phyloP scores from a whole-genome alignment of 2,113 vertebrate genomes.

The Thamnophis sirtalis region DNA sequence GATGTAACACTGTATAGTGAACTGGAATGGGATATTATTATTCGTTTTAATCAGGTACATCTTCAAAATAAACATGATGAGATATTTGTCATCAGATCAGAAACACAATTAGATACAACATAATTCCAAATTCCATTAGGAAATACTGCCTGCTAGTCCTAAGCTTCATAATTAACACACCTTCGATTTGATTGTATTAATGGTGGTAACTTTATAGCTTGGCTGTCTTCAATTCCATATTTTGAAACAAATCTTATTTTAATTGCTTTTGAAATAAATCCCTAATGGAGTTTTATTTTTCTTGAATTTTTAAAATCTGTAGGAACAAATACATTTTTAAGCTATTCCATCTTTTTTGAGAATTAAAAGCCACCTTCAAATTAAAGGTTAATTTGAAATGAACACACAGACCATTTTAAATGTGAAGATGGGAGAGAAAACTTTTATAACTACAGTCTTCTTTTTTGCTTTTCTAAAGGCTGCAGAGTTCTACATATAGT shows the following conservation, averaged over 20 bases:
- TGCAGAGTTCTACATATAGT: neutral
- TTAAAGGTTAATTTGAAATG: neutral
- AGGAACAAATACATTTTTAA: neutral
- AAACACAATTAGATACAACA: neutral
- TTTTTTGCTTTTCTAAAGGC: neutral
- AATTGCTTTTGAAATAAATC: neutral
- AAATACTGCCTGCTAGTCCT: neutral
- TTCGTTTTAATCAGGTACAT: neutral
- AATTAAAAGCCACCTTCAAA: neutral
- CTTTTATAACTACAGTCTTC: neutral
- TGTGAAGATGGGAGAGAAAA: neutral
- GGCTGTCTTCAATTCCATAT: neutral
- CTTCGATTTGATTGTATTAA: neutral
- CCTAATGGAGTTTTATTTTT: neutral
- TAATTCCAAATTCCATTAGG: neutral
- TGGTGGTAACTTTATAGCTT: neutral
- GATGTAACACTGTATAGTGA: neutral
- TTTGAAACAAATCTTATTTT: neutral
- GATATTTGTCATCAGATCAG: neutral
- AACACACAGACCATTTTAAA: neutral
- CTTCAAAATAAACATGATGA: neutral
- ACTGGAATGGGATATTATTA: neutral
- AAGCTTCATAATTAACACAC: neutral
- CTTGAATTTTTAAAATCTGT: neutral
- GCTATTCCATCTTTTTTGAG: neutral